Evolutionary conservation across 2,888 invertebrate genomes (phyloP).

Genomic region (Aradus depressus): DNA sequence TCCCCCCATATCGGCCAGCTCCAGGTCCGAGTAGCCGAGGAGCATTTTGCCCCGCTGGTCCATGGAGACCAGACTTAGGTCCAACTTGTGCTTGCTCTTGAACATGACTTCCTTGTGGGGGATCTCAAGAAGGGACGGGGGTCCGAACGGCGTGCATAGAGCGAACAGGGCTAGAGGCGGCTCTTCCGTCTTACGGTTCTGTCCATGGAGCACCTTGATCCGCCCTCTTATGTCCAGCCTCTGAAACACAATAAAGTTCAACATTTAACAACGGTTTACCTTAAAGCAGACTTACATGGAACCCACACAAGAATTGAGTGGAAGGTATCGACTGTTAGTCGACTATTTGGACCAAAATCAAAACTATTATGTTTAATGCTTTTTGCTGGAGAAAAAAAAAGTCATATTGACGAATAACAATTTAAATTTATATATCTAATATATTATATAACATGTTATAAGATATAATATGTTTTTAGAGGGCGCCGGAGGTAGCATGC

Average conservation of each 20-base stretch:
- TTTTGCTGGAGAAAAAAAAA: too few species aligned
- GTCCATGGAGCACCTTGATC: slow-evolving; percentile 91
- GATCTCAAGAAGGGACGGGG: slow-evolving; percentile 90
- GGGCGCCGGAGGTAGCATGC: too few species aligned
- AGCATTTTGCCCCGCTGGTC: slow-evolving; percentile 95
- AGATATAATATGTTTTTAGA: too few species aligned
- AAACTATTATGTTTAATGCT: too few species aligned
- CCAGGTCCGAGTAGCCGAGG: slow-evolving; percentile 85
- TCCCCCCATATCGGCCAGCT: slow-evolving; percentile 84
- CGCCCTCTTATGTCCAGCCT: slow-evolving; percentile 95
- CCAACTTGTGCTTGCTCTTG: slow-evolving; percentile 98
- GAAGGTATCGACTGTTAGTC: too few species aligned
- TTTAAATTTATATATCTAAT: too few species aligned
- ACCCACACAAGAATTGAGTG: too few species aligned
- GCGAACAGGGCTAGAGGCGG: slow-evolving; percentile 92
- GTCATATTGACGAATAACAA: too few species aligned
- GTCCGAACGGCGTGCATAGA: slow-evolving; percentile 97
- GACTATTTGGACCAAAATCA: too few species aligned
- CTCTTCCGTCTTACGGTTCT: slow-evolving; percentile 87
- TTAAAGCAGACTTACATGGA: too few species aligned
- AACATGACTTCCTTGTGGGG: slow-evolving; percentile 99
- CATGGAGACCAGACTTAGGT: slow-evolving; percentile 92
- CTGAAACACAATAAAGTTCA: slow-evolving; percentile 43
- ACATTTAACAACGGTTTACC: background rate
- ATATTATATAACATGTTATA: too few species aligned